Evolutionary conservation across 2,113 vertebrate genomes (phyloP).

Genomic region (Gnathochromis pfefferi): DNA sequence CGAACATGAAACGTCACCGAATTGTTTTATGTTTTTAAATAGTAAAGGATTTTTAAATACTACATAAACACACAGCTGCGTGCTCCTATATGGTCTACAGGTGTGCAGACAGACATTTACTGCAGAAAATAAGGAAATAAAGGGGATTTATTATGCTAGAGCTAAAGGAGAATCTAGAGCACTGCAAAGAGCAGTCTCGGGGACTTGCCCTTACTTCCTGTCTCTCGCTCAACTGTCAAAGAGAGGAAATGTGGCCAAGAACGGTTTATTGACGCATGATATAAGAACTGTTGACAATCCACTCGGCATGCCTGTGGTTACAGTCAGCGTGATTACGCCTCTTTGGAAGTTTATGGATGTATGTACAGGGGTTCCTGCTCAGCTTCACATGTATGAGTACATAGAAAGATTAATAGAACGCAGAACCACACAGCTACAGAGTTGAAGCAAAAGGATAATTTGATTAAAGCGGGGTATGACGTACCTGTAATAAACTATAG

Average conservation of each 20-base stretch:
- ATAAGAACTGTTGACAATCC: not conserved
- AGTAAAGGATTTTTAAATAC: not conserved
- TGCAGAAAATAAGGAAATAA: not conserved
- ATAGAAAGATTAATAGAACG: not conserved
- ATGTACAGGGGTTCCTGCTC: not conserved
- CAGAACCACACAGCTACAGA: not conserved
- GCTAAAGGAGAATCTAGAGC: not conserved
- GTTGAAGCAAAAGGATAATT: not conserved
- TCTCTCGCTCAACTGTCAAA: not conserved
- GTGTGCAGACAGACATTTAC: not conserved
- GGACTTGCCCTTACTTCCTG: not conserved
- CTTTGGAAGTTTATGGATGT: not conserved
- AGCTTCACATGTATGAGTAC: not conserved
- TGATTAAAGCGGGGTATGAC: not conserved
- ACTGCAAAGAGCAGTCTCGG: not conserved
- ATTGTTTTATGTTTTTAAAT: not conserved
- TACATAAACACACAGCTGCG: not conserved
- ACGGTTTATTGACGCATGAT: rapidly evolving
- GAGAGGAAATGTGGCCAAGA: not conserved
- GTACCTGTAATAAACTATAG: conserved; percentile 70
- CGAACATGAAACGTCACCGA: rapidly evolving
- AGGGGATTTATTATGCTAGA: not conserved
- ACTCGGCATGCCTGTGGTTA: not conserved
- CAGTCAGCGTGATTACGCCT: rapidly evolving
- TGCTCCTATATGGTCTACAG: not conserved